Base-by-base conservation (phyloP, 2,888 invertebrate species). In the Eupithecia pulchellata region DNA sequence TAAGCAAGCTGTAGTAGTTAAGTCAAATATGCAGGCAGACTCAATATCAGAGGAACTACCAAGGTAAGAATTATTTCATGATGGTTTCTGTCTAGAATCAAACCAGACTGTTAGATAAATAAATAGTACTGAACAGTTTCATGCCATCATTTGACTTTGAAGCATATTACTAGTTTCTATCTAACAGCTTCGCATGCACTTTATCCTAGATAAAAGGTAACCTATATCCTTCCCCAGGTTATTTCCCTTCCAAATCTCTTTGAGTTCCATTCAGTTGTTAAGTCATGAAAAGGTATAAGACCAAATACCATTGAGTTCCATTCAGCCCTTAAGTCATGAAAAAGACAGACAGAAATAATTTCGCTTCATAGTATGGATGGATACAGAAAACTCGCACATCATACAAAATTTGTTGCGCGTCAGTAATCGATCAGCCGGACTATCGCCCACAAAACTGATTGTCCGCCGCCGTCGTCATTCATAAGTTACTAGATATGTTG, bases 1-100 rank as follows among this genome's bases (percentile, higher is more conserved):
- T 76, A 81, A 86, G 61, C 81, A 86, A 29, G 87, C 86, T 69
- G 71, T 81, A 14, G 75, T 93, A 66, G 82, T 90, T 36, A 89
- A 89, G 65, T 76, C 72, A 68, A 73, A 79, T 63, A 81, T 81
- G 60, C 66, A 64, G 76, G 75, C 84, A 63, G 73, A 78, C 63
- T 66, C 78, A 39, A 75, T 74, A 36, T 36, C 64, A 64, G 67
- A 78, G 69, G 77, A 82, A 42, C 69, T 85, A 67, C 86, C 84
- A 4, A 83, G 78, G 90, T 89, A 80, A 81, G 82, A 78, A 68
- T 47, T 57, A 11, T 27, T 57, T 57, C 1, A 52, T 52, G 20
- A 11, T 52, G 2, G 2, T 39, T 4, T 13, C 2, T 47, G 20
- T 42, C 36, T 14, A 13, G n/a, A n/a, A n/a, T n/a, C n/a, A n/a